phyloP scores from a whole-genome alignment of 2,113 vertebrate genomes.

The Aythya baeri region DNA sequence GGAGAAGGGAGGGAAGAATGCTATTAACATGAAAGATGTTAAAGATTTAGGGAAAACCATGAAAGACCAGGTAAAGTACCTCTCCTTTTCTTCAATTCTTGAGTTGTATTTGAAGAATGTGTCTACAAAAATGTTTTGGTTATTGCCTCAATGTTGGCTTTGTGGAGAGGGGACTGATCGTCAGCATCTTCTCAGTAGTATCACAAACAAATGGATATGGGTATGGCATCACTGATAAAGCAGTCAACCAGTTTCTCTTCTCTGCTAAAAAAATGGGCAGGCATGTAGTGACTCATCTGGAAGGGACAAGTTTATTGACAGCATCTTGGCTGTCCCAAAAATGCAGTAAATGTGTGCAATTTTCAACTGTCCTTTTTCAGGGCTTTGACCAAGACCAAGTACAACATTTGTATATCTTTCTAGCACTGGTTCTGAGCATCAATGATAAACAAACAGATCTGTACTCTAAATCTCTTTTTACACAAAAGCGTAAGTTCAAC shows the following conservation, averaged over 20 bases:
- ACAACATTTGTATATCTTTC: background rate
- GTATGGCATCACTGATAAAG: background rate
- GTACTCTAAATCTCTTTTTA: background rate
- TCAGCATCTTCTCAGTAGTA: background rate
- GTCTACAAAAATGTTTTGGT: background rate
- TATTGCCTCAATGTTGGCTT: background rate
- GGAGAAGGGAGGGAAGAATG: conserved; percentile 98
- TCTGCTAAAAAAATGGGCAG: background rate
- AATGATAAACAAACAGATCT: background rate
- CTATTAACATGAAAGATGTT: conserved; percentile 99
- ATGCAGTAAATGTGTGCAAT: background rate
- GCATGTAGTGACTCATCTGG: background rate
- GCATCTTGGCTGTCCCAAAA: background rate
- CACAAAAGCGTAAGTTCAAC: background rate
- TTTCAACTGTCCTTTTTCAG: background rate
- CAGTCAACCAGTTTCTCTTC: background rate
- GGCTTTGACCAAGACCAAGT: background rate
- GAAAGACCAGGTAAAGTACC: conserved; percentile 91
- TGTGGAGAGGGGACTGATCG: background rate
- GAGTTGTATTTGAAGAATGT: conserved; percentile 16
- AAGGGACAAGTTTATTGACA: background rate
- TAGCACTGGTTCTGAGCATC: background rate
- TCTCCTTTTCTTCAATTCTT: background rate
- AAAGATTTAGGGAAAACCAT: conserved; percentile 91
- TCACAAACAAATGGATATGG: background rate